A percentile compares a stretch with the other conserved stretches of the same genome.
These are phyloP conservation scores for Pygocentrus nattereri DNA, from an alignment of 2,797 vertebrate species.

Conservation along the genomic window DNA sequence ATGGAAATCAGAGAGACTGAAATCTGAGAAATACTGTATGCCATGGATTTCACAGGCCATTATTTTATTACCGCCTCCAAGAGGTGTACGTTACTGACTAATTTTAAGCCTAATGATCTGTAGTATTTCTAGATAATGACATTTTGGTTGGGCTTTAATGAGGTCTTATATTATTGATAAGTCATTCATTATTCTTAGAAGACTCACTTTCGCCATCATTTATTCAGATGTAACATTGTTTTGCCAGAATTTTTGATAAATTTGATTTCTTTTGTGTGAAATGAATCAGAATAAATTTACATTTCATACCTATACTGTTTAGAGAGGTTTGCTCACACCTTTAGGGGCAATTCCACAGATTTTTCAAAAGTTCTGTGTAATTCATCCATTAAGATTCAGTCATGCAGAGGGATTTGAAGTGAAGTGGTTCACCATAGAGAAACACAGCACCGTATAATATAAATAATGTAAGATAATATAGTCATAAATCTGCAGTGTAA, in stretches of 20 bases:
- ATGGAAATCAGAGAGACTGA: constrained; percentile 28
- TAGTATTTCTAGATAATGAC: constrained; percentile 47
- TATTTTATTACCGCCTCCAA: constrained; percentile 27
- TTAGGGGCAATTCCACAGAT: too few species aligned
- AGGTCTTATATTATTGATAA: constrained; percentile 46
- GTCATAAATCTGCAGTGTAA: too few species aligned
- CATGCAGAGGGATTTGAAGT: too few species aligned
- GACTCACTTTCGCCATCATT: constrained; percentile 1
- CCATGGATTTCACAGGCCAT: constrained; percentile 14
- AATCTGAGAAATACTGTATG: constrained; percentile 31
- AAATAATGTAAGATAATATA: too few species aligned
- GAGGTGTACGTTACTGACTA: constrained; percentile 45
- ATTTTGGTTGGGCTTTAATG: constrained; percentile 29
- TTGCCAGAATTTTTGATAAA: background rate
- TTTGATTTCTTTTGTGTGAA: constrained; percentile 8
- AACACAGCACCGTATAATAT: too few species aligned
- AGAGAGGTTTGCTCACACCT: too few species aligned
- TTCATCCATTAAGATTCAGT: too few species aligned
- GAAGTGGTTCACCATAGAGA: too few species aligned
- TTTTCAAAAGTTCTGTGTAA: too few species aligned
- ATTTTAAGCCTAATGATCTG: constrained; percentile 59
- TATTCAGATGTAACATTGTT: background rate
- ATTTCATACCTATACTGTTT: background rate
- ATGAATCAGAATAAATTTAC: background rate
- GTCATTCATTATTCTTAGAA: constrained; percentile 8